Evolutionary conservation across 2,888 invertebrate genomes (phyloP).

Genomic region (Amphiduros pacificus): DNA sequence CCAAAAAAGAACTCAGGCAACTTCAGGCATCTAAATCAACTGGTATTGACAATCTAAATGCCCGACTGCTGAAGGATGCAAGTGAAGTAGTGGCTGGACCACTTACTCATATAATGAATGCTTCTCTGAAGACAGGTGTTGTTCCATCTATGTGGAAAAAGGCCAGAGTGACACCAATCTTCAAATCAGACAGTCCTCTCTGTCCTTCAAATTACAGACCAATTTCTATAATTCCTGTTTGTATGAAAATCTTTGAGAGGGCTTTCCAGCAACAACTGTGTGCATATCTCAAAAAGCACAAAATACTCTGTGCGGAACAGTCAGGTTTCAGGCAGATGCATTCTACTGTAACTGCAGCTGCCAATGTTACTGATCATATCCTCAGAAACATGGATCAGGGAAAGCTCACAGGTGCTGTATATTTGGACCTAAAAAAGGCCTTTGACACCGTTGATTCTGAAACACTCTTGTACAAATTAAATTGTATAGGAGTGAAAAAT

Average conservation of each 20-base stretch:
- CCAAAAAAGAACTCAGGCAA: not conserved
- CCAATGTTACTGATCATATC: too few species aligned
- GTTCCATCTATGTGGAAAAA: not conserved
- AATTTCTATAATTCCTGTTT: not conserved
- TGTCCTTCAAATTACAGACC: not conserved
- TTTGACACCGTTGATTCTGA: too few species aligned
- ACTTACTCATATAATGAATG: not conserved
- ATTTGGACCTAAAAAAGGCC: too few species aligned
- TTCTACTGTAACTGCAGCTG: not conserved
- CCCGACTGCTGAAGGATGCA: not conserved
- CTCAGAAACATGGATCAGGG: too few species aligned
- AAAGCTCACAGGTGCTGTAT: too few species aligned
- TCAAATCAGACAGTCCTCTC: not conserved
- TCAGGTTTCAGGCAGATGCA: not conserved
- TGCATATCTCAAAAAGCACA: not conserved
- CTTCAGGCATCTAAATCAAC: not conserved
- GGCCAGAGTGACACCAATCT: not conserved
- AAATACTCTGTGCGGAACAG: not conserved
- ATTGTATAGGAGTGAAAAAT: too few species aligned
- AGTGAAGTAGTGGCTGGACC: not conserved
- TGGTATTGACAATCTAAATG: not conserved
- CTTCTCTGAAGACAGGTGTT: not conserved
- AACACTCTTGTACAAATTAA: too few species aligned
- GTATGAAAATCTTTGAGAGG: slow-evolving; percentile 1
- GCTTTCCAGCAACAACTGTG: not conserved